Evolutionary conservation across 1,140 invertebrate genomes (phyloP).

Genomic region (Drosophila quadrilineata): DNA sequence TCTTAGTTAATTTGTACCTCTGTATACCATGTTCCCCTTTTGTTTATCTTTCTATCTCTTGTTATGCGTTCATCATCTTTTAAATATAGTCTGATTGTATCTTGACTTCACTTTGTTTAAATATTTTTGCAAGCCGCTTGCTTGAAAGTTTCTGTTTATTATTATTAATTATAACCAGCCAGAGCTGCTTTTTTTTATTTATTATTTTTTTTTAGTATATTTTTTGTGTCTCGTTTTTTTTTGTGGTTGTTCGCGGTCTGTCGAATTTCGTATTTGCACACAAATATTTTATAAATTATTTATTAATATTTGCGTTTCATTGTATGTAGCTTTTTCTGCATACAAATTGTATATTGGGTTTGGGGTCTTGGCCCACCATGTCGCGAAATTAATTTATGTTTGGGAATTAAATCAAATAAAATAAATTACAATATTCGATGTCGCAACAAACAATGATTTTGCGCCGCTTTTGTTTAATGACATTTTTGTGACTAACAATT

Average conservation of each 20-base stretch:
- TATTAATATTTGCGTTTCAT: slow-evolving; percentile 16
- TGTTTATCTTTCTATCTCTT: neutral
- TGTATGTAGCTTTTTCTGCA: neutral
- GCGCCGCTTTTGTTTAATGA: slow-evolving; percentile 9
- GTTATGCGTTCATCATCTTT: slow-evolving; percentile 1
- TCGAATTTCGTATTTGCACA: slow-evolving; percentile 12
- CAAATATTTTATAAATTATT: slow-evolving; percentile 19
- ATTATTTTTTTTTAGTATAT: no score
- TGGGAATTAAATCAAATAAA: slow-evolving; percentile 2
- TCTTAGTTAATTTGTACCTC: no score
- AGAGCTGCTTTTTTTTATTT: neutral
- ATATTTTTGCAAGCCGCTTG: slow-evolving; percentile 5
- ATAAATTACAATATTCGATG: slow-evolving; percentile 11
- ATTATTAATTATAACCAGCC: slow-evolving; percentile 12
- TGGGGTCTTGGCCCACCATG: no score
- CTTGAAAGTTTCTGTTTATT: no score
- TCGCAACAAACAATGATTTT: neutral
- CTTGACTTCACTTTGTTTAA: slow-evolving; percentile 1
- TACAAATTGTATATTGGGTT: no score
- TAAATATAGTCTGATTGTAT: neutral
- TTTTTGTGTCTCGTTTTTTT: no score
- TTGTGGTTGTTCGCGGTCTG: slow-evolving; percentile 22
- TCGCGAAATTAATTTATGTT: slow-evolving; percentile 7
- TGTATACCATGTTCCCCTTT: no score
- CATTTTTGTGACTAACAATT: no score